These are phyloP conservation scores for Pollenia labialis DNA, from an alignment of 2,888 invertebrate genomes.

Conservation along the genomic window DNA sequence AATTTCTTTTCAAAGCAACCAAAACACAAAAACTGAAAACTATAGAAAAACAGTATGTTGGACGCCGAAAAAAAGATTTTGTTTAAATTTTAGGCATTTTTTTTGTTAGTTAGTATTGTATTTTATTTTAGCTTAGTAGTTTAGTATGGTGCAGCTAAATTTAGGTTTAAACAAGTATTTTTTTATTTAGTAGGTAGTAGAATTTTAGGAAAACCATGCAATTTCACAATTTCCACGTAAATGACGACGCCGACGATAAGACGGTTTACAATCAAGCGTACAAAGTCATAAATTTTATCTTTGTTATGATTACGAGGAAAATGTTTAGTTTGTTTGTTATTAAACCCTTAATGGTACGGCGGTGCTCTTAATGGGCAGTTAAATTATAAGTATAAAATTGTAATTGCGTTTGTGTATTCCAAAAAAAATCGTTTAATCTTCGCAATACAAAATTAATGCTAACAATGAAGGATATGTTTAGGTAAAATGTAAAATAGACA, in stretches of 20 bases:
- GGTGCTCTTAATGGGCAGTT: neutral
- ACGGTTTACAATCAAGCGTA: slow-evolving; percentile 15
- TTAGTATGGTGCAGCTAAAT: slow-evolving; percentile 55
- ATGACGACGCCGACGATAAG: slow-evolving; percentile 30
- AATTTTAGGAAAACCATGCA: slow-evolving; percentile 39
- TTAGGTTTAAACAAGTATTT: slow-evolving; percentile 35
- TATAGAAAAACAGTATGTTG: neutral
- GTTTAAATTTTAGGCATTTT: slow-evolving; percentile 52
- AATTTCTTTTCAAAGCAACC: neutral
- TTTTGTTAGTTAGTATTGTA: neutral
- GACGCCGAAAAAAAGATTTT: slow-evolving; percentile 1
- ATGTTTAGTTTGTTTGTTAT: slow-evolving; percentile 33
- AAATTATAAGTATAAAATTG: neutral
- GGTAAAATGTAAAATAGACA: too few relatives aligned
- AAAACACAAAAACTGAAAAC: neutral
- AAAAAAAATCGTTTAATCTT: neutral
- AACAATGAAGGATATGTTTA: too few relatives aligned
- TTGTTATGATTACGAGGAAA: slow-evolving; percentile 60
- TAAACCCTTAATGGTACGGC: slow-evolving; percentile 36
- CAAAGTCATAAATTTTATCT: slow-evolving; percentile 63
- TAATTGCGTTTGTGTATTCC: too few relatives aligned
- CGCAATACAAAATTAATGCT: too few relatives aligned
- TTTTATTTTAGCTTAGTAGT: slow-evolving; percentile 9
- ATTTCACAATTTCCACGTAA: slow-evolving; percentile 65
- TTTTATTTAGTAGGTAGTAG: slow-evolving; percentile 54